Conservation (phyloP, 2,888 invertebrate species). For the Megaustenia siamemsis region DNA sequence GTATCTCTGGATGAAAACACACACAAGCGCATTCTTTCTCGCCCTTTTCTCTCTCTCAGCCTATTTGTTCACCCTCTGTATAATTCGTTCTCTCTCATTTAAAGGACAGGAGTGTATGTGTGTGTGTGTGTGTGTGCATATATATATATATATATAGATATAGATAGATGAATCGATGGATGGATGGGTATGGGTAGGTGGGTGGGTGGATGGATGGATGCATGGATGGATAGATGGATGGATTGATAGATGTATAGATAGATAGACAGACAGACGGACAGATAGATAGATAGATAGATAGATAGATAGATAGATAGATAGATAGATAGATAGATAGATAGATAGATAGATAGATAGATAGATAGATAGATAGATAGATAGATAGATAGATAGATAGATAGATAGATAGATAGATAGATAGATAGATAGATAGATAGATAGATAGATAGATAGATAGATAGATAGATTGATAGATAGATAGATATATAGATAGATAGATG, state of each 20-base stretch:
- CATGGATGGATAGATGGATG: neutral
- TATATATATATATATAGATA: too few relatives aligned
- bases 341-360: conserved; percentile 4
- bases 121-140: too few relatives aligned
- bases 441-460: conserved; percentile 25
- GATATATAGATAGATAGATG: conserved; percentile 11
- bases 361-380: conserved; percentile 25
- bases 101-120: too few relatives aligned
- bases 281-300: neutral
- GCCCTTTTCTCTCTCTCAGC: too few relatives aligned
- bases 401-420: conserved; percentile 27
- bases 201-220: neutral
- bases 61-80: too few relatives aligned
- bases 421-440: conserved; percentile 27
- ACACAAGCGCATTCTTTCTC: too few relatives aligned
- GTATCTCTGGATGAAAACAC: too few relatives aligned
- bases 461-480: conserved; percentile 14
- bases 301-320: conserved; percentile 14
- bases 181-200: neutral
- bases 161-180: too few relatives aligned
- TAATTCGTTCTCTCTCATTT: too few relatives aligned
- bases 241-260: neutral
- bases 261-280: neutral
- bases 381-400: conserved; percentile 27
- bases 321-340: conserved; percentile 11